phyloP scores from a whole-genome alignment of 2,888 invertebrate genomes.

The Sinelater perroti region DNA sequence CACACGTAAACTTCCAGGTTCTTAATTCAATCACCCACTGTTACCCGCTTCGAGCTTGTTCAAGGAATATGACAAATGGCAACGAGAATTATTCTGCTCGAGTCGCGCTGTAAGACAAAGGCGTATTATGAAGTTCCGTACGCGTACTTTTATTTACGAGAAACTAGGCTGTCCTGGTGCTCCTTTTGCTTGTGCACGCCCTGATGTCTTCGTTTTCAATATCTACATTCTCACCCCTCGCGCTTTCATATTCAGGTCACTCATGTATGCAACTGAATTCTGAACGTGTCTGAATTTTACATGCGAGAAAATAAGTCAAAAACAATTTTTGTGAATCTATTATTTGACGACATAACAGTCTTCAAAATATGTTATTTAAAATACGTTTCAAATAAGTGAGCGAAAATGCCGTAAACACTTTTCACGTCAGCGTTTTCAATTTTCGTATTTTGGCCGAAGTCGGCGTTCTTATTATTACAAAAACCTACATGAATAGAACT shows the following conservation, averaged over 20 bases:
- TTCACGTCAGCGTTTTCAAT: not conserved
- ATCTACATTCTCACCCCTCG: conserved; percentile 36
- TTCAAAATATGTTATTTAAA: conserved; percentile 44
- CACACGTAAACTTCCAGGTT: conserved; percentile 18
- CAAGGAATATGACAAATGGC: conserved; percentile 11
- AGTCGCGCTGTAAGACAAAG: not conserved
- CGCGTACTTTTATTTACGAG: conserved; percentile 14
- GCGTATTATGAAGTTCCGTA: conserved; percentile 5
- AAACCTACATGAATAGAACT: too few species aligned
- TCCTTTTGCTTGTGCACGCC: conserved; percentile 45
- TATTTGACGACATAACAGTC: conserved; percentile 47
- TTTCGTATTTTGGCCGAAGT: too few species aligned
- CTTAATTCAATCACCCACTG: conserved; percentile 15
- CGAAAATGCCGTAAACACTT: conserved; percentile 23
- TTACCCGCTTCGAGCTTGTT: conserved; percentile 16
- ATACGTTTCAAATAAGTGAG: conserved; percentile 28
- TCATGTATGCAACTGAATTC: conserved; percentile 49
- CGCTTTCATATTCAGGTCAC: conserved; percentile 48
- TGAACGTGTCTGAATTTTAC: conserved; percentile 53
- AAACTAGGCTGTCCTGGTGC: conserved; percentile 17
- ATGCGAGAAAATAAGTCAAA: conserved; percentile 53
- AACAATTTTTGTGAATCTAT: conserved; percentile 52
- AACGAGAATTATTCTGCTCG: conserved; percentile 1
- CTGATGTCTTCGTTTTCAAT: conserved; percentile 35
- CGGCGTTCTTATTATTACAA: too few species aligned